phyloP scores from a whole-genome alignment of 1,140 invertebrate species.

The Brachionus rubens region DNA sequence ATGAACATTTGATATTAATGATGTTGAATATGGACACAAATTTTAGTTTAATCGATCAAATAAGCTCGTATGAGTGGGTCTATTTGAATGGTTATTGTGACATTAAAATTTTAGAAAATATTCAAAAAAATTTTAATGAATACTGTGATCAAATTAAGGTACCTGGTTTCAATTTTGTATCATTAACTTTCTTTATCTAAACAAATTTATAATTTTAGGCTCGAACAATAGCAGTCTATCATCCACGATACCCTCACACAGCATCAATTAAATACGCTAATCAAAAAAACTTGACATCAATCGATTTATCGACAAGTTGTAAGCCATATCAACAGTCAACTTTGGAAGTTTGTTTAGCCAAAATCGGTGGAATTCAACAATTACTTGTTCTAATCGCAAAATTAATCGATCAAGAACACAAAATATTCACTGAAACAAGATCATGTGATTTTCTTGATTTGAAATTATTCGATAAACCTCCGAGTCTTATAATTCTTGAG shows the following conservation, averaged over 20 bases:
- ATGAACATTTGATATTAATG: slow-evolving; percentile 34
- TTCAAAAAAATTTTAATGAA: slow-evolving; percentile 39
- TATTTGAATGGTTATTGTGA: slow-evolving; percentile 34
- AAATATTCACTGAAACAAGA: background rate
- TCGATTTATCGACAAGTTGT: background rate
- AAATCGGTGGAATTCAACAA: slow-evolving; percentile 34
- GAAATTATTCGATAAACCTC: background rate
- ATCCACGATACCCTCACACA: slow-evolving; percentile 12
- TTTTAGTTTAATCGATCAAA: slow-evolving; percentile 26
- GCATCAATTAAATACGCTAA: background rate
- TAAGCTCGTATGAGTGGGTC: slow-evolving; percentile 1
- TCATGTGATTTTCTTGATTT: background rate
- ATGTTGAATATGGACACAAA: slow-evolving; percentile 42
- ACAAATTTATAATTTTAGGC: background rate
- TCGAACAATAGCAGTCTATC: background rate
- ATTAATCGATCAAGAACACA: slow-evolving; percentile 32
- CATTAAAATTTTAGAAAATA: slow-evolving; percentile 38
- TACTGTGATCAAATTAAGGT: slow-evolving; percentile 33
- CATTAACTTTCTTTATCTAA: no score
- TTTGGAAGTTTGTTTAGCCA: slow-evolving; percentile 1
- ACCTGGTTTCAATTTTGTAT: no score
- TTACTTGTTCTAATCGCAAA: slow-evolving; percentile 16
- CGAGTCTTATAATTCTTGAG: slow-evolving; percentile 7
- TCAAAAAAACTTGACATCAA: background rate
- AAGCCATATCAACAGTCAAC: slow-evolving; percentile 2